Percentiles rank a stretch among this genome's conserved stretches.
phyloP scores from a whole-genome alignment of 2,797 vertebrate species.

The Bradypodion ventrale region DNA sequence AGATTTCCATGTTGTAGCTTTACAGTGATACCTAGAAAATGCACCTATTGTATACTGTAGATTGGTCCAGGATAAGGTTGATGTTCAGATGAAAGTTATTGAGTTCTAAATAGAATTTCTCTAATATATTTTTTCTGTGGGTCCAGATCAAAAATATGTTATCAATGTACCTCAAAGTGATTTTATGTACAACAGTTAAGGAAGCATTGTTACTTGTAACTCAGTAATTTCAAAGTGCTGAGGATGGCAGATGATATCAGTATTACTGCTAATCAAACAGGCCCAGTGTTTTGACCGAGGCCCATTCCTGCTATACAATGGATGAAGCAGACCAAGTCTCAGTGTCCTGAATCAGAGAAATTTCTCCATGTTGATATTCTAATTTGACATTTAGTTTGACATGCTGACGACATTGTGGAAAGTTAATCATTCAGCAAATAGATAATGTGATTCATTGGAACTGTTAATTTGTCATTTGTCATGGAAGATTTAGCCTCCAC shows the following conservation, averaged over 20 bases:
- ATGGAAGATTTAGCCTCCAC: slow-evolving; percentile 16
- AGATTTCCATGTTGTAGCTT: no score
- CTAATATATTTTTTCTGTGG: no score
- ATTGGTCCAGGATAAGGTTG: no score
- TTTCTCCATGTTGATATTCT: neutral
- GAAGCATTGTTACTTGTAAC: no score
- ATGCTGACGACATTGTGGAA: neutral
- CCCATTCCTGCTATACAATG: neutral
- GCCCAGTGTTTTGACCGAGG: neutral
- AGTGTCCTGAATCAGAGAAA: neutral
- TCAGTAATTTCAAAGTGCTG: no score
- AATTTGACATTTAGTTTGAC: neutral
- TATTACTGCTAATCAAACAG: neutral
- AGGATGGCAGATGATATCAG: neutral
- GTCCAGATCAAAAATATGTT: no score
- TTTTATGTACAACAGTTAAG: no score
- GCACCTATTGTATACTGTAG: no score
- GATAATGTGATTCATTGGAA: slow-evolving; percentile 15
- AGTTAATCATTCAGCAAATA: slow-evolving; percentile 5
- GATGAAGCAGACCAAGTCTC: neutral
- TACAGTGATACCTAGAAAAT: no score
- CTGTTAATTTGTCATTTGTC: slow-evolving; percentile 17
- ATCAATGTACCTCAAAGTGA: no score
- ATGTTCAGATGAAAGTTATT: no score
- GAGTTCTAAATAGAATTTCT: no score